Evolutionary conservation across 2,888 invertebrate genomes (phyloP).

Genomic region (Podotricha telesiphe): DNA sequence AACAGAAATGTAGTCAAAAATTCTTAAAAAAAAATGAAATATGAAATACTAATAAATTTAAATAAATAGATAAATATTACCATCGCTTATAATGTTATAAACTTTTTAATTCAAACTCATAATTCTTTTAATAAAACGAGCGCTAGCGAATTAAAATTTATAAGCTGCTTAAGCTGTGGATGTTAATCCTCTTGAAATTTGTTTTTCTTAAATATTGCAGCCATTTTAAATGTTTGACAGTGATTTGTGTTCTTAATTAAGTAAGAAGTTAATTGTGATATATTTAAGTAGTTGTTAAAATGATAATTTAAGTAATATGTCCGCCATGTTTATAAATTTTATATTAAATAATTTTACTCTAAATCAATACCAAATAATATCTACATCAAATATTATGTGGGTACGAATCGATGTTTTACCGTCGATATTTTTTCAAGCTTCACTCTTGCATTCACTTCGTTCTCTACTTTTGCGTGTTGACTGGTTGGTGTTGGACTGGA

Average conservation of each 20-base stretch:
- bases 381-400: too few relatives aligned
- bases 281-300: neutral
- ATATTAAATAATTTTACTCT: too few relatives aligned
- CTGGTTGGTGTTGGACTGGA: too few relatives aligned
- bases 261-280: constrained; percentile 13
- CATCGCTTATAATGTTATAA: constrained; percentile 12
- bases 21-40: too few relatives aligned
- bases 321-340: too few relatives aligned
- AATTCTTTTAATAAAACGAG: constrained; percentile 29
- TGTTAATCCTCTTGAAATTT: constrained; percentile 41
- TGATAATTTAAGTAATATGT: neutral
- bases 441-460: too few relatives aligned
- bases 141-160: constrained; percentile 32
- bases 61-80: neutral
- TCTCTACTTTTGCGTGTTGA: too few relatives aligned
- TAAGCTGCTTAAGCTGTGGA: constrained; percentile 32
- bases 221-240: constrained; percentile 20
- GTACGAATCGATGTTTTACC: too few relatives aligned
- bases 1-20: too few relatives aligned
- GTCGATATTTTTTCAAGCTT: too few relatives aligned
- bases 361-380: too few relatives aligned
- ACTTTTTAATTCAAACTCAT: constrained; percentile 23
- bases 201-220: constrained; percentile 37
- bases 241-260: constrained; percentile 28
- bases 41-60: too few relatives aligned